A percentile compares a stretch with the other conserved stretches of the same genome.
Evolutionary conservation across 2,113 vertebrate species (phyloP).

Genomic region (Upupa epops): DNA sequence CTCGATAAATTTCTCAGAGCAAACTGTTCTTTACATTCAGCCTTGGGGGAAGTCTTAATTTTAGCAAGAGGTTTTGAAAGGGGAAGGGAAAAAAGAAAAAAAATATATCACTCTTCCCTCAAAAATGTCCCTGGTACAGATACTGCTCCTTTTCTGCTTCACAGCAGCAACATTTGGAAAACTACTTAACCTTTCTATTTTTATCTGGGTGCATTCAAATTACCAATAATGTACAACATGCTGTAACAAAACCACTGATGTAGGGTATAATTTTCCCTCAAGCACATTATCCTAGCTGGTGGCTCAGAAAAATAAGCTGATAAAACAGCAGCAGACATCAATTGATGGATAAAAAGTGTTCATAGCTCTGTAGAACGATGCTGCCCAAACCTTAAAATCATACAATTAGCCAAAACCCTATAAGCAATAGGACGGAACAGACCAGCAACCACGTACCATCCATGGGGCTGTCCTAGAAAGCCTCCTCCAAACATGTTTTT

Average conservation of each 20-base stretch:
- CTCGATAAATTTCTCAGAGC: not conserved
- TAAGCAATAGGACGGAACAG: not conserved
- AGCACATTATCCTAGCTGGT: conserved; percentile 66
- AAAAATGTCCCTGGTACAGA: not conserved
- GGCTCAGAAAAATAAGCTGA: conserved; percentile 68
- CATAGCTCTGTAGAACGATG: conserved; percentile 5
- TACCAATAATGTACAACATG: conserved; percentile 66
- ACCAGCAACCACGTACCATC: not conserved
- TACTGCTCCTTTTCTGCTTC: conserved; percentile 42
- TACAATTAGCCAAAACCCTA: conserved; percentile 37
- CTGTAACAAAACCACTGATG: conserved; percentile 66
- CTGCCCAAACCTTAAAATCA: conserved; percentile 62
- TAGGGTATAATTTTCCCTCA: conserved; percentile 73
- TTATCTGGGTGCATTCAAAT: conserved; percentile 68
- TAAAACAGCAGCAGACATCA: conserved; percentile 67
- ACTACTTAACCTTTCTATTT: conserved; percentile 71
- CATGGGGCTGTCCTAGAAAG: conserved; percentile 3
- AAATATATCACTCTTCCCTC: not conserved
- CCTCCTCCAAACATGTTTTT: not conserved
- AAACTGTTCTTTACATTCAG: not conserved
- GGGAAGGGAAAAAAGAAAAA: not conserved
- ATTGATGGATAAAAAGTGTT: conserved; percentile 56
- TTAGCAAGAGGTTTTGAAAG: not conserved
- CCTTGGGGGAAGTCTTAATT: not conserved
- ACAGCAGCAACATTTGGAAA: conserved; percentile 55